Conservation (phyloP, 2,113 vertebrate genomes). For the Aix galericulata region DNA sequence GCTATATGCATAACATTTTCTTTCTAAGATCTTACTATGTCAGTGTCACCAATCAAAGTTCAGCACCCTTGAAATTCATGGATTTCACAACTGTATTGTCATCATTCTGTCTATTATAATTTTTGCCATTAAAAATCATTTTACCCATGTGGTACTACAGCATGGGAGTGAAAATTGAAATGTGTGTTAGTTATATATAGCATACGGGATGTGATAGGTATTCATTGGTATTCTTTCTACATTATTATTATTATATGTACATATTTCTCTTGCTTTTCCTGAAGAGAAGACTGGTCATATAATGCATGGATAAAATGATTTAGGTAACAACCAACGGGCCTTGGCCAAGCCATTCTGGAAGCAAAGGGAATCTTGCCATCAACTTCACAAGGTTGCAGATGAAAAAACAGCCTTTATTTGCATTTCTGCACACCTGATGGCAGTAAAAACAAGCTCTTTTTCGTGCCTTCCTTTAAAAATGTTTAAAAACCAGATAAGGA, state of each 20-base stretch:
- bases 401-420: constrained; percentile 4
- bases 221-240: background rate
- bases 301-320: background rate
- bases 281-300: background rate
- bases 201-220: background rate
- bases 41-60: background rate
- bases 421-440: constrained; percentile 32
- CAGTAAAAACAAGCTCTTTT: constrained; percentile 44
- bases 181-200: fast-evolving
- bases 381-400: background rate
- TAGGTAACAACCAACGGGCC: fast-evolving
- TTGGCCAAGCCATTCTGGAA: background rate
- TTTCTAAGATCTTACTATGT: background rate
- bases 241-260: background rate
- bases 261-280: background rate
- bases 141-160: background rate
- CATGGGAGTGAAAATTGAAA: background rate
- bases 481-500: constrained; percentile 17
- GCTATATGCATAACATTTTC: background rate
- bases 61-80: background rate
- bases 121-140: background rate
- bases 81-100: background rate
- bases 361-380: background rate
- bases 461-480: constrained; percentile 17
- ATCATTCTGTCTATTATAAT: background rate